Percentiles rank a stretch among this genome's conserved stretches.
Conservation (phyloP, 2,888 invertebrate species). For the Stenichneumon culpator region DNA sequence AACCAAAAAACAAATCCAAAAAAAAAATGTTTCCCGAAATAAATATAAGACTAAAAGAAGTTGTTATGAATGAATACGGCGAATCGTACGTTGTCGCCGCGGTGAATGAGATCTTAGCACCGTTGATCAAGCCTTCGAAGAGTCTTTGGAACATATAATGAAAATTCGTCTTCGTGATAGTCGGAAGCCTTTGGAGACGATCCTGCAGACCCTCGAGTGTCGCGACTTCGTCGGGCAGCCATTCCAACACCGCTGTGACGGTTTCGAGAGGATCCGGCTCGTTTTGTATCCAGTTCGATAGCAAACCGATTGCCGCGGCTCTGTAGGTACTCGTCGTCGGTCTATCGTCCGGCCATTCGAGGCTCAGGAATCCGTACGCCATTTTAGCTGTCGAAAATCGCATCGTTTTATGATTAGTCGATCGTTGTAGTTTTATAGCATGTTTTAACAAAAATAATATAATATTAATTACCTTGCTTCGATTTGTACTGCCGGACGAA, state of each 20-base stretch:
- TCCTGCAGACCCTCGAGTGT: conserved; percentile 87
- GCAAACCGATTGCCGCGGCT: conserved; percentile 77
- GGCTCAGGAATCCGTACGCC: conserved; percentile 79
- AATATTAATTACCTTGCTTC: conserved; percentile 77
- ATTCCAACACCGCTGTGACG: conserved; percentile 87
- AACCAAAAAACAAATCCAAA: too few species aligned
- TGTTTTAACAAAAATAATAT: not conserved
- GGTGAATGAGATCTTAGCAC: conserved; percentile 86
- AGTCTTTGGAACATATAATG: conserved; percentile 89
- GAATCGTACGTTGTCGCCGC: conserved; percentile 80
- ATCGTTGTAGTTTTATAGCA: not conserved
- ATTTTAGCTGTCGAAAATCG: conserved; percentile 77
- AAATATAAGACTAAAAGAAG: not conserved
- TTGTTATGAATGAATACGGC: not conserved
- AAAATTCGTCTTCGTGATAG: conserved; percentile 89
- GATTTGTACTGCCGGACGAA: conserved; percentile 76
- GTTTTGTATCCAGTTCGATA: conserved; percentile 82
- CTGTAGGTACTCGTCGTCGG: conserved; percentile 76
- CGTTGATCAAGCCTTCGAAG: conserved; percentile 88
- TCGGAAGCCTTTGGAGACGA: conserved; percentile 87
- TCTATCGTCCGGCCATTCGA: conserved; percentile 80
- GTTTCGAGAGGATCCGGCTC: conserved; percentile 85
- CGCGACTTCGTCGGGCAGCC: conserved; percentile 87
- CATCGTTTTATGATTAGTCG: conserved; percentile 12
- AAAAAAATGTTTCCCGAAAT: too few species aligned